A percentile compares a stretch with the other conserved stretches of the same genome.
Conservation (phyloP, 2,113 vertebrate genomes). For the Empidonax alnorum region DNA sequence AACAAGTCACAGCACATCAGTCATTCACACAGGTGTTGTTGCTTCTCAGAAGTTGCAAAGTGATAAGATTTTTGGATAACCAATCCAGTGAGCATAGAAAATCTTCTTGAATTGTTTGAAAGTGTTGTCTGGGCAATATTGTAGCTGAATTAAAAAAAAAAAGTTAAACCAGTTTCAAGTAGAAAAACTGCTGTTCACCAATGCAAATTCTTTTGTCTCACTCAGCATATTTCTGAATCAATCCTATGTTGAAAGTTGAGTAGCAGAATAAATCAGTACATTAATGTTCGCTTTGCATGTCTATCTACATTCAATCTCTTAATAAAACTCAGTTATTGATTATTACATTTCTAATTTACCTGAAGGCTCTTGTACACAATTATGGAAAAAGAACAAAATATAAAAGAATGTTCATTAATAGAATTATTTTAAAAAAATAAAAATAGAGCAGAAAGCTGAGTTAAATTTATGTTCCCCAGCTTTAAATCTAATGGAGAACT, state of each 20-base stretch:
- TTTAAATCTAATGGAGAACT: neutral
- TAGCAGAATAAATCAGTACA: neutral
- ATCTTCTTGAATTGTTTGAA: neutral
- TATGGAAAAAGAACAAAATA: neutral
- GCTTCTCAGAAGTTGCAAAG: neutral
- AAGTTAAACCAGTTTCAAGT: neutral
- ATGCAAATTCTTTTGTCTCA: neutral
- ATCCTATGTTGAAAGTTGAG: neutral
- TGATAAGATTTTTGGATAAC: neutral
- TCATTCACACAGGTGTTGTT: neutral
- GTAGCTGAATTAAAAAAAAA: neutral
- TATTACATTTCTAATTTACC: conserved; percentile 23
- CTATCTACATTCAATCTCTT: conserved; percentile 25
- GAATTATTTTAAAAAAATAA: neutral
- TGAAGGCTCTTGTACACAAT: neutral
- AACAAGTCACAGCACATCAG: neutral
- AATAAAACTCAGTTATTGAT: conserved; percentile 45
- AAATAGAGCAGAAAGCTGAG: neutral
- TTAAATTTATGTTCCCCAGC: neutral
- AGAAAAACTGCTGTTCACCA: neutral
- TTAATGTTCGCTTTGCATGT: neutral
- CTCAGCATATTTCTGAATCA: neutral
- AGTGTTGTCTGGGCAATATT: neutral
- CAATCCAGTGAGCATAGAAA: neutral
- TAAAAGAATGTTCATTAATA: neutral